Evolutionary conservation across 1,140 invertebrate genomes (phyloP).

Genomic region (Bombus confusus): DNA sequence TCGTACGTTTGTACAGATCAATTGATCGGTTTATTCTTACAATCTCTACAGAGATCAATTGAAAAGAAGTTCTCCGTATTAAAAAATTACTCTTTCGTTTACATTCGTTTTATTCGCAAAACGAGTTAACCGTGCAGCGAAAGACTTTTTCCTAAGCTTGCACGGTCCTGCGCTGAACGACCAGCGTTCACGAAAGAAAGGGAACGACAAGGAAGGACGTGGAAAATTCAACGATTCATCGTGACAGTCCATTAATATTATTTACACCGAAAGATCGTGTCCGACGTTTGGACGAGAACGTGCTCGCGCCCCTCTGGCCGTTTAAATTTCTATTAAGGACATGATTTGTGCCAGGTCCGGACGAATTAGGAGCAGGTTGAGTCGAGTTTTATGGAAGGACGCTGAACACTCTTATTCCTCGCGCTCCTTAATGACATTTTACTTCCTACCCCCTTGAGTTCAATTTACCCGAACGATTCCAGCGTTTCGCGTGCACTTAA

Average conservation of each 20-base stretch:
- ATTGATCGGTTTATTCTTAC: no score
- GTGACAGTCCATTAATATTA: neutral
- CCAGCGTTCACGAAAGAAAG: no score
- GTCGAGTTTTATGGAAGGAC: constrained; percentile 15
- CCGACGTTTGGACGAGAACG: neutral
- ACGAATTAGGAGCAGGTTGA: constrained; percentile 27
- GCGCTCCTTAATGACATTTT: constrained; percentile 26
- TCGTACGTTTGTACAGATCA: no score
- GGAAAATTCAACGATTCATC: neutral
- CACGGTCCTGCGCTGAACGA: no score
- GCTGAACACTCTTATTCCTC: constrained; percentile 20
- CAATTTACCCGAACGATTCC: constrained; percentile 28
- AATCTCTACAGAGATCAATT: no score
- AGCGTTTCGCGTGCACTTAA: constrained; percentile 4
- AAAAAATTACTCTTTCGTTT: neutral
- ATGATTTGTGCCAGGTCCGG: constrained; percentile 21
- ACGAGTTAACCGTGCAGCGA: neutral
- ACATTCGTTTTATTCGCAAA: neutral
- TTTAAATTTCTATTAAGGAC: constrained; percentile 43
- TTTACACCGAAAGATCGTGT: neutral
- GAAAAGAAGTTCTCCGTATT: no score
- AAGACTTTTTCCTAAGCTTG: no score
- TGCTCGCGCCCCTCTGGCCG: neutral
- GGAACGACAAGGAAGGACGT: no score
- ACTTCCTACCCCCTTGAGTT: constrained; percentile 16